phyloP scores from a whole-genome alignment of 2,888 invertebrate genomes.

The Zygogramma bicolorata region DNA sequence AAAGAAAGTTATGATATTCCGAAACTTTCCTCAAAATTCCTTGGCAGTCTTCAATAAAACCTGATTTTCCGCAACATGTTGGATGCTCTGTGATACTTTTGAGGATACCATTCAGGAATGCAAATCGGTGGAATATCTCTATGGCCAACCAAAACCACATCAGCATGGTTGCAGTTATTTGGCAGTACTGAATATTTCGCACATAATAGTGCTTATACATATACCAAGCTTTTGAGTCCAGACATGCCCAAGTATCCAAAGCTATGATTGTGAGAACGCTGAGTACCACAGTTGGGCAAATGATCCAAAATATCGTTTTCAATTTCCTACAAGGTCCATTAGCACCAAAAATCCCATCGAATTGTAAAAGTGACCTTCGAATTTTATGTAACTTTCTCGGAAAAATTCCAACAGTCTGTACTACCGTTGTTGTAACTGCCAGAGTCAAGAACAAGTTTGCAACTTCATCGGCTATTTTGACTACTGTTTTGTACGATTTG shows the following conservation, averaged over 20 bases:
- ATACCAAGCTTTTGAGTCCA: neutral
- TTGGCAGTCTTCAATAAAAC: neutral
- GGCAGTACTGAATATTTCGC: slow-evolving; percentile 6
- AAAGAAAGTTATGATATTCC: neutral
- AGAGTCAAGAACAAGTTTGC: slow-evolving; percentile 15
- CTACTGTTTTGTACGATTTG: neutral
- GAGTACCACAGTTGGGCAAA: neutral
- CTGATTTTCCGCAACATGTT: neutral
- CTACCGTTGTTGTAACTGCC: neutral
- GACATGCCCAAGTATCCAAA: neutral
- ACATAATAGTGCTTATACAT: neutral
- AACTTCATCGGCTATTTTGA: slow-evolving; percentile 17
- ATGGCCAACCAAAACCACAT: slow-evolving; percentile 20
- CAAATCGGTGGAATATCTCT: slow-evolving; percentile 19
- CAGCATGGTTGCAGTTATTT: neutral
- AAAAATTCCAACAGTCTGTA: neutral
- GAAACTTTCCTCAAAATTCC: neutral
- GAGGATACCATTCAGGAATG: neutral
- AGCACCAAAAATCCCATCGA: neutral
- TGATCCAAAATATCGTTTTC: neutral
- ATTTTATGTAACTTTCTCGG: neutral
- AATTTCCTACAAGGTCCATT: neutral
- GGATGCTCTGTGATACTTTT: neutral
- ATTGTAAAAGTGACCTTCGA: neutral
- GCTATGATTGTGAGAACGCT: neutral